phyloP scores from a whole-genome alignment of 2,113 vertebrate species.

The Polypterus senegalus region DNA sequence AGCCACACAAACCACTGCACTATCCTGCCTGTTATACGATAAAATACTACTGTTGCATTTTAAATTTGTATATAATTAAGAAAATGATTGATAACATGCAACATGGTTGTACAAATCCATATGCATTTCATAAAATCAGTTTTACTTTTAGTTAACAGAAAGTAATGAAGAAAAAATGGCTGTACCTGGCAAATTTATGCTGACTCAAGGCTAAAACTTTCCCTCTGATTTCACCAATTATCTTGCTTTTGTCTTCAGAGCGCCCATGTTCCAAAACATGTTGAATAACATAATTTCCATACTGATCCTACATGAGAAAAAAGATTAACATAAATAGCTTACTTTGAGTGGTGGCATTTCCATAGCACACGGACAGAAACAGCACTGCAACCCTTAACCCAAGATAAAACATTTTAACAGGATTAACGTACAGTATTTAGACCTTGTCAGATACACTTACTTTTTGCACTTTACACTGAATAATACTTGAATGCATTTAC shows the following conservation, averaged over 20 bases:
- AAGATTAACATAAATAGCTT: not conserved
- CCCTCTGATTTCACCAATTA: constrained; percentile 89
- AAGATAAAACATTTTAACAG: too few species aligned
- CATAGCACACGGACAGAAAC: too few species aligned
- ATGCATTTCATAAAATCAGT: not conserved
- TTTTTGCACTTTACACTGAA: too few species aligned
- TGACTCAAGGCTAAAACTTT: constrained; percentile 92
- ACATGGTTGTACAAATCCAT: too few species aligned
- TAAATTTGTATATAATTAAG: too few species aligned
- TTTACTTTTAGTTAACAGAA: not conserved
- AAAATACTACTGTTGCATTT: constrained; percentile 1
- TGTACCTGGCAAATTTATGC: constrained; percentile 95
- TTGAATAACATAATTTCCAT: constrained; percentile 96
- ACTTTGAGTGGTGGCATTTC: too few species aligned
- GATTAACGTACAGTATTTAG: too few species aligned
- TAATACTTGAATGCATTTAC: too few species aligned
- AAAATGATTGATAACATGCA: too few species aligned
- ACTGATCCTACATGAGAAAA: constrained; percentile 72
- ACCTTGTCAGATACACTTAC: too few species aligned
- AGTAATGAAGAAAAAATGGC: not conserved
- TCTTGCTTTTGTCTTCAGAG: constrained; percentile 95
- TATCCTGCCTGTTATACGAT: not conserved
- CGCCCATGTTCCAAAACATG: constrained; percentile 94
- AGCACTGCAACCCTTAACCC: too few species aligned
- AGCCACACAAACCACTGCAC: not conserved